Conservation (phyloP, 2,113 vertebrate genomes). For the Ammospiza caudacuta region DNA sequence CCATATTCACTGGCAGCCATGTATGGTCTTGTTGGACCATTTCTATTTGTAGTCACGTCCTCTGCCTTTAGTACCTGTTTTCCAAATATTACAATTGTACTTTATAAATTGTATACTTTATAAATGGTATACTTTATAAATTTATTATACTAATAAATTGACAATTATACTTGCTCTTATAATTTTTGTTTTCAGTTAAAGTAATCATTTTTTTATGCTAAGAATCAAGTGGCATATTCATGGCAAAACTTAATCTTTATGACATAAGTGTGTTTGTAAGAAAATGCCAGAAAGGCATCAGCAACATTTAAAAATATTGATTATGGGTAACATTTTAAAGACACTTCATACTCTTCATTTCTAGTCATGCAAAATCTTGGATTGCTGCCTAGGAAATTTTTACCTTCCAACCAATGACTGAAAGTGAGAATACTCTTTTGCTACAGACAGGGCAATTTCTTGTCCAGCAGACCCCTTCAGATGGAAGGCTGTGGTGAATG, state of each 20-base stretch:
- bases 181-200: not conserved
- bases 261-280: not conserved
- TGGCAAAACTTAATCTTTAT: not conserved
- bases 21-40: not conserved
- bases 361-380: not conserved
- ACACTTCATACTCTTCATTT: not conserved
- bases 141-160: too few species aligned
- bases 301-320: not conserved
- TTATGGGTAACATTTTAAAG: not conserved
- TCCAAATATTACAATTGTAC: not conserved
- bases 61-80: not conserved
- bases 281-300: not conserved
- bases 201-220: not conserved
- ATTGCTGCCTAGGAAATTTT: not conserved
- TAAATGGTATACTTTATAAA: too few species aligned
- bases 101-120: not conserved
- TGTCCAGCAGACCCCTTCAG: not conserved
- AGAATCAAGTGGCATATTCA: not conserved
- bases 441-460: not conserved
- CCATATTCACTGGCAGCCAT: not conserved
- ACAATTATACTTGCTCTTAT: not conserved
- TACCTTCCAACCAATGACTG: not conserved
- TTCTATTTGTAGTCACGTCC: not conserved
- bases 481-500: not conserved
- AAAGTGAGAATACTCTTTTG: not conserved